A percentile compares a stretch with the other conserved stretches of the same genome.
Conservation (phyloP, 2,113 vertebrate genomes). For the Sakesphorus luctuosus region DNA sequence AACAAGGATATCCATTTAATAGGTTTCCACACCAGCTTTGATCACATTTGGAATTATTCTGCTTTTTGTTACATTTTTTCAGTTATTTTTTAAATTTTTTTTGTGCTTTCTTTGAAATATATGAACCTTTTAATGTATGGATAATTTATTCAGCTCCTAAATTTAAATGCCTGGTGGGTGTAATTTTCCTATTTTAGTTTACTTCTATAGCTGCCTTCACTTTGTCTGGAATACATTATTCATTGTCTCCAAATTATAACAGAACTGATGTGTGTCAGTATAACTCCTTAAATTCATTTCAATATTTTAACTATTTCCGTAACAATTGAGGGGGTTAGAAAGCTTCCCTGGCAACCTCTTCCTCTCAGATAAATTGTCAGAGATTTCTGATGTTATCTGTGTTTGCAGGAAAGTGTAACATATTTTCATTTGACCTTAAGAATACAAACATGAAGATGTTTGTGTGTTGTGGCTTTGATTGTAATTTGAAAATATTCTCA, state of each 20-base stretch:
- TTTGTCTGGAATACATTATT: constrained; percentile 78
- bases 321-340: constrained; percentile 35
- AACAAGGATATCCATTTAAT: constrained; percentile 65
- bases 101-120: constrained; percentile 74
- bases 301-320: constrained; percentile 77
- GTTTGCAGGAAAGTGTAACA: constrained; percentile 1
- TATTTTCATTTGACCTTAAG: constrained; percentile 29
- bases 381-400: constrained; percentile 20
- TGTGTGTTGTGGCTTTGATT: constrained; percentile 2
- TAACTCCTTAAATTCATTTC: constrained; percentile 69
- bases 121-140: constrained; percentile 76
- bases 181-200: constrained; percentile 79
- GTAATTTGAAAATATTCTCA: constrained; percentile 28
- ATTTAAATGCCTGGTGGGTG: constrained; percentile 76
- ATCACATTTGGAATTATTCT: constrained; percentile 73
- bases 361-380: constrained; percentile 39
- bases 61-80: constrained; percentile 72
- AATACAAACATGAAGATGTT: constrained; percentile 11
- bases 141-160: constrained; percentile 78
- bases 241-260: constrained; percentile 77
- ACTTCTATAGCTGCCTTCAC: constrained; percentile 72
- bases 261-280: constrained; percentile 56
- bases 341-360: constrained; percentile 34
- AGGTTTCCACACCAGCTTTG: constrained; percentile 65
- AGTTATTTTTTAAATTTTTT: constrained; percentile 68